A percentile compares a stretch with the other conserved stretches of the same genome.
These are phyloP conservation scores for Meiosimyza platycephala DNA, from an alignment of 2,888 invertebrate genomes.

Conservation along the genomic window DNA sequence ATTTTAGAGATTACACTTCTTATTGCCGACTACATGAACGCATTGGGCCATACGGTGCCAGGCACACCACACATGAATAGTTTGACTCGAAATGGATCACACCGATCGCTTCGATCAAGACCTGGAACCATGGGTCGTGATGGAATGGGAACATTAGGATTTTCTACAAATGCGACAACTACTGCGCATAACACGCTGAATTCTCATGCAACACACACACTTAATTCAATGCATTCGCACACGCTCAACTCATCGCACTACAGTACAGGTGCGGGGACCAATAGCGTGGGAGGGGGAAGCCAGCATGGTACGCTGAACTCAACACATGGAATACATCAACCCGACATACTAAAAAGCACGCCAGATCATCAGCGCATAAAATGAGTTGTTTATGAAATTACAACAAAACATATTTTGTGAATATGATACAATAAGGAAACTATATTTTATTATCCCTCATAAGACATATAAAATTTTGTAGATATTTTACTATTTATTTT, in stretches of 20 bases:
- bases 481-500: no score
- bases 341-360: conserved; percentile 87
- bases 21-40: conserved; percentile 95
- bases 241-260: conserved; percentile 66
- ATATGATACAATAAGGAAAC: conserved; percentile 28
- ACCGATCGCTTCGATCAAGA: conserved; percentile 71
- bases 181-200: conserved; percentile 73
- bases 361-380: conserved; percentile 80
- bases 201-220: conserved; percentile 70
- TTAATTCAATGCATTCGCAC: conserved; percentile 67
- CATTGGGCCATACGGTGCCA: conserved; percentile 78
- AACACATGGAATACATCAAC: conserved; percentile 68
- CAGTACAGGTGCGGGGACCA: conserved; percentile 51
- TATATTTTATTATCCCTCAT: background rate
- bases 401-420: conserved; percentile 35
- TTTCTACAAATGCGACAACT: conserved; percentile 66
- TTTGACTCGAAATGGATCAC: conserved; percentile 77
- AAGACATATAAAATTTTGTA: no score
- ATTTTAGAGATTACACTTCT: conserved; percentile 90
- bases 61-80: conserved; percentile 86
- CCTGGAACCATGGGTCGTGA: conserved; percentile 51
- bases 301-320: conserved; percentile 66
- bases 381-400: conserved; percentile 42
- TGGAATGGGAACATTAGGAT: conserved; percentile 52
- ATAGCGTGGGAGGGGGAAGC: conserved; percentile 46